phyloP scores from a whole-genome alignment of 2,797 vertebrate genomes.

The Hybognathus amarus region DNA sequence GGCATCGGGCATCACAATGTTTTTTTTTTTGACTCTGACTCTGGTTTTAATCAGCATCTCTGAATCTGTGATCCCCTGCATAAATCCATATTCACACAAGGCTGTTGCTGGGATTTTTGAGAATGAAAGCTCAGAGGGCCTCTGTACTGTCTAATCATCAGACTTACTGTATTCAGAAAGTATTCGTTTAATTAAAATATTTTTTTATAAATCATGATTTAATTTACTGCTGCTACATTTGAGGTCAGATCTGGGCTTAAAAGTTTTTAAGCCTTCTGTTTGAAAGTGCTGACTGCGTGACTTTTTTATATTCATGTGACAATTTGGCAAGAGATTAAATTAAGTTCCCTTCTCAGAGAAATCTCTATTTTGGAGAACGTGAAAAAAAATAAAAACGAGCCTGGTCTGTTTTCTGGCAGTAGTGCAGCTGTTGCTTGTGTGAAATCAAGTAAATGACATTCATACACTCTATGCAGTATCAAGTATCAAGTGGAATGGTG shows the following conservation, averaged over 20 bases:
- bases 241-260: neutral
- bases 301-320: slow-evolving; percentile 17
- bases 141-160: neutral
- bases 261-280: slow-evolving; percentile 21
- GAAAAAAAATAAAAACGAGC: neutral
- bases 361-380: neutral
- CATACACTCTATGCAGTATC: slow-evolving; percentile 15
- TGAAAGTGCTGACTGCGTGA: slow-evolving; percentile 47
- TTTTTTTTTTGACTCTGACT: neutral
- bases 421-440: slow-evolving; percentile 29
- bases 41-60: neutral
- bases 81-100: neutral
- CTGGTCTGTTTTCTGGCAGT: slow-evolving; percentile 4
- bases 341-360: slow-evolving; percentile 17
- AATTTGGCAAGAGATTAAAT: neutral
- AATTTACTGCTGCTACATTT: neutral
- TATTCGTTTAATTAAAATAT: neutral
- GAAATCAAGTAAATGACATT: slow-evolving; percentile 33
- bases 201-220: neutral
- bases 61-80: neutral
- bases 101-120: neutral
- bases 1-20: neutral
- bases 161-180: neutral
- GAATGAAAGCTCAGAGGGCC: neutral
- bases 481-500: slow-evolving; percentile 25